A percentile compares a stretch with the other conserved stretches of the same genome.
phyloP scores from a whole-genome alignment of 2,888 invertebrate species.

The Lingula anatina region DNA sequence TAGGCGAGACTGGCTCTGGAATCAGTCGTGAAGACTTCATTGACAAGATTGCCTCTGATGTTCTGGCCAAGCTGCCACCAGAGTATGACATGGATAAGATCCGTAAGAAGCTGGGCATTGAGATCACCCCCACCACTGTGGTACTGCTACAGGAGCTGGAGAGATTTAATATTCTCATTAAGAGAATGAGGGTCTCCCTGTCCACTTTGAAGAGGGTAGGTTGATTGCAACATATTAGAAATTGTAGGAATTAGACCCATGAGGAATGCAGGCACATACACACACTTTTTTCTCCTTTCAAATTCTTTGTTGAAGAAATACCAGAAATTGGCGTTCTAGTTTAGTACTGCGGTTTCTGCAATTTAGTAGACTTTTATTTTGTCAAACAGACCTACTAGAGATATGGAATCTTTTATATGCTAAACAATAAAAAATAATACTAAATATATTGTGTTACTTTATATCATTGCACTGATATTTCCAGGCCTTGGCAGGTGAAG shows the following conservation, averaged over 20 bases:
- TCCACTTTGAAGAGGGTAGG: conserved; percentile 59
- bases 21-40: conserved; percentile 84
- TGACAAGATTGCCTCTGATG: conserved; percentile 71
- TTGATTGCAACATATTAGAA: not conserved
- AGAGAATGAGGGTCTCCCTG: conserved; percentile 66
- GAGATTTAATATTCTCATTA: conserved; percentile 75
- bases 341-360: too few relatives aligned
- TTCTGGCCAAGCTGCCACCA: conserved; percentile 69
- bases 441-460: too few relatives aligned
- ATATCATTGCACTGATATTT: not conserved
- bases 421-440: too few relatives aligned
- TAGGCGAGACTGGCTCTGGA: conserved; percentile 66
- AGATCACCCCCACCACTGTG: conserved; percentile 76
- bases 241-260: not conserved
- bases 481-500: conserved; percentile 81
- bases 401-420: too few relatives aligned
- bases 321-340: too few relatives aligned
- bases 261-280: too few relatives aligned
- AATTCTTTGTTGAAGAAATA: too few relatives aligned
- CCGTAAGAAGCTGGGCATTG: conserved; percentile 72
- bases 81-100: conserved; percentile 77
- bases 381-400: too few relatives aligned
- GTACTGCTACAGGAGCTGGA: conserved; percentile 84
- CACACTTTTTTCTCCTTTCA: too few relatives aligned
- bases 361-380: too few relatives aligned